A percentile compares a stretch with the other conserved stretches of the same genome.
Conservation (phyloP, 2,888 invertebrate genomes). For the Cheilosia pagana region DNA sequence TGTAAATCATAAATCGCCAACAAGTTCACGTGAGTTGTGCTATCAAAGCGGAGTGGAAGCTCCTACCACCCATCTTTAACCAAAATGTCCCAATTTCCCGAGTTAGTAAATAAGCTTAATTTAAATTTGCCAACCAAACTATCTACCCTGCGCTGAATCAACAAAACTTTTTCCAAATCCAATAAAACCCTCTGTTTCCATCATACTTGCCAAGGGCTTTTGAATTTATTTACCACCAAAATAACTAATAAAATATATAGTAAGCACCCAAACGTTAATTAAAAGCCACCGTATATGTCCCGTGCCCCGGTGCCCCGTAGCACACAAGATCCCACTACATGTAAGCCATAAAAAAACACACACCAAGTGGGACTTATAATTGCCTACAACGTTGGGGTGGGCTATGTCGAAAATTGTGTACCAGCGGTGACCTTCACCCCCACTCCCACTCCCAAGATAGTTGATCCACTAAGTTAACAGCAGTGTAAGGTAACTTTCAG, state of each 20-base stretch:
- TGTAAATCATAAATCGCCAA: too few relatives aligned
- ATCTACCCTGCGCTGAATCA: not conserved
- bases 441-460: constrained; percentile 14
- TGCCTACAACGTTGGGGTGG: constrained; percentile 23
- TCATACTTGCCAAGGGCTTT: constrained; percentile 27
- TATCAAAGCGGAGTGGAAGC: too few relatives aligned
- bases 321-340: not conserved
- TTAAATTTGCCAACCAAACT: not conserved
- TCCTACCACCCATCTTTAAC: too few relatives aligned
- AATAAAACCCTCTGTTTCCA: constrained; percentile 38
- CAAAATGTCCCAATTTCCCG: too few relatives aligned
- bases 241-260: constrained; percentile 40
- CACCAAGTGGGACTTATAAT: constrained; percentile 28
- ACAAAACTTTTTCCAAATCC: constrained; percentile 6
- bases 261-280: constrained; percentile 48
- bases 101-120: too few relatives aligned
- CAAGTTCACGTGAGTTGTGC: too few relatives aligned
- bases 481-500: constrained; percentile 46
- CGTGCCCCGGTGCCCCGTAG: too few relatives aligned
- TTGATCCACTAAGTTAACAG: constrained; percentile 41
- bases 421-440: constrained; percentile 21
- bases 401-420: constrained; percentile 37
- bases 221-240: constrained; percentile 43
- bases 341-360: not conserved
- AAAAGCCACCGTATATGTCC: constrained; percentile 41